Evolutionary conservation across 1,140 invertebrate species (phyloP).

Genomic region (Mercenaria mercenaria): DNA sequence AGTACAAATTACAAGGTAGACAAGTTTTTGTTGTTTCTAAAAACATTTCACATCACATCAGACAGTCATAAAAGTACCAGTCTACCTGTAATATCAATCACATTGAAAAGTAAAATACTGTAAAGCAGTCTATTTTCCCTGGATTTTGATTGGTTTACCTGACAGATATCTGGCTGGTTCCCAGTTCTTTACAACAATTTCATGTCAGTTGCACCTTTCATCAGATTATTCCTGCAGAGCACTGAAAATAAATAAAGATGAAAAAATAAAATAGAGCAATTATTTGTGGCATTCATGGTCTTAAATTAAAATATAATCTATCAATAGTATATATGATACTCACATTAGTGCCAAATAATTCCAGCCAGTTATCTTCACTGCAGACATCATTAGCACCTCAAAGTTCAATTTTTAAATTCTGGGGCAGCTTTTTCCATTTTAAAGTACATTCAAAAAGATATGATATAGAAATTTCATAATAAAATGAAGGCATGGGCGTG

Average conservation of each 20-base stretch:
- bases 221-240: neutral
- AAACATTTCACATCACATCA: neutral
- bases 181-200: neutral
- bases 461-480: no score
- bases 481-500: no score
- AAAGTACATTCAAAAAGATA: no score
- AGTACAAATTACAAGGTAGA: neutral
- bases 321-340: no score
- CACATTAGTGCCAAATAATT: no score
- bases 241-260: neutral
- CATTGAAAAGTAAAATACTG: neutral
- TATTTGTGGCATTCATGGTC: neutral
- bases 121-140: constrained; percentile 7
- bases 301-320: neutral
- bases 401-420: no score
- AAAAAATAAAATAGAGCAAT: neutral
- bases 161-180: neutral
- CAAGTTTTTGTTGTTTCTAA: constrained; percentile 9
- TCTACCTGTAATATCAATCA: constrained; percentile 32
- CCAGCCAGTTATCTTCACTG: no score
- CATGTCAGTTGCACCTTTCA: constrained; percentile 16
- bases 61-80: neutral
- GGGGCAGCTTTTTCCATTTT: no score
- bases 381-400: no score
- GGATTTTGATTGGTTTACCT: constrained; percentile 16